Evolutionary conservation across 1,140 invertebrate genomes (phyloP).

Genomic region (Bombus balteatus): DNA sequence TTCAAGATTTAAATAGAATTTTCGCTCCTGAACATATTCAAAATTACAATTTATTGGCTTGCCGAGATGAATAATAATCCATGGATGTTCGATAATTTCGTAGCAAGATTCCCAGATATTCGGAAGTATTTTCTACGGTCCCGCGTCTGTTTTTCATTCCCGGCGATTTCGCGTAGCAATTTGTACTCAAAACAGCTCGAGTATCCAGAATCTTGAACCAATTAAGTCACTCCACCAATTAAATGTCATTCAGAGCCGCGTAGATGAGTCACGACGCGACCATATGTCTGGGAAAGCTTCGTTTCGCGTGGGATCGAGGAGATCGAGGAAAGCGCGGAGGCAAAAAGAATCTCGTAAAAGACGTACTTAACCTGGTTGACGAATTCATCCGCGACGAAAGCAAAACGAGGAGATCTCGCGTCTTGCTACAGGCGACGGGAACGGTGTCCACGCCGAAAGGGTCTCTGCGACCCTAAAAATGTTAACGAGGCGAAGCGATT

Average conservation of each 20-base stretch:
- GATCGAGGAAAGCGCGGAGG: conserved; percentile 1
- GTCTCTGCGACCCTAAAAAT: conserved; percentile 37
- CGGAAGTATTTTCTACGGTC: background rate
- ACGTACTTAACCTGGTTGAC: conserved; percentile 44
- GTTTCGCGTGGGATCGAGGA: conserved; percentile 37
- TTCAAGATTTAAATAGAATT: background rate
- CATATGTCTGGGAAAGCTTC: conserved; percentile 17
- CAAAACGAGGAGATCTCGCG: background rate
- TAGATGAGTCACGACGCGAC: conserved; percentile 10
- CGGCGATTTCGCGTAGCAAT: background rate
- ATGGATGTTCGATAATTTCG: background rate
- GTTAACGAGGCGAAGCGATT: conserved; percentile 31
- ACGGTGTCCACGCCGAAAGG: conserved; percentile 16
- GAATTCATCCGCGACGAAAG: conserved; percentile 34
- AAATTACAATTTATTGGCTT: background rate
- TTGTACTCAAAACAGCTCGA: conserved; percentile 6
- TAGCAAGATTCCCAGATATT: background rate
- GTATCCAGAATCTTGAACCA: conserved; percentile 31
- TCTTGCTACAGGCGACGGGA: background rate
- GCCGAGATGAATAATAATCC: fast-evolving
- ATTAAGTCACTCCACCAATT: conserved; percentile 50
- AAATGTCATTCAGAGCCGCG: background rate
- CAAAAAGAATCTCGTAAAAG: conserved; percentile 28
- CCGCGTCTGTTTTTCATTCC: background rate
- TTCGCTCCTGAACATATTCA: background rate